Percentiles rank a stretch among this genome's conserved stretches.
Conservation (phyloP, 1,140 invertebrate species). For the Drosophila bipectinata region DNA sequence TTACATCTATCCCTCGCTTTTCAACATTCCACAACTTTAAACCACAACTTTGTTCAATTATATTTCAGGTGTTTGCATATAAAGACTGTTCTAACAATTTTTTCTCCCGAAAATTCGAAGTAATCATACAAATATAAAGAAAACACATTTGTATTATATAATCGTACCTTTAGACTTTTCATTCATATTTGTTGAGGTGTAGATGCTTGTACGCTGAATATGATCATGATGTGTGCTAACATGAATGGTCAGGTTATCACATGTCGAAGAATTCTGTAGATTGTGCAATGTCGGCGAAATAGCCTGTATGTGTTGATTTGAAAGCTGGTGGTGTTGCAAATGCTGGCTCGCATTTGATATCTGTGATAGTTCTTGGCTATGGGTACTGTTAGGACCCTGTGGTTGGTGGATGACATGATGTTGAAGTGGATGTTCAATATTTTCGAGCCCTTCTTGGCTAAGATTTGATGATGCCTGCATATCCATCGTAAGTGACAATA, state of each 20-base stretch:
- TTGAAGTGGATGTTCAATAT: constrained; percentile 63
- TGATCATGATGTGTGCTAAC: constrained; percentile 46
- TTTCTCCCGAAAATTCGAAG: not conserved
- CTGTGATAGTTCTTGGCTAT: constrained; percentile 19
- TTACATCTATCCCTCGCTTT: constrained; percentile 2
- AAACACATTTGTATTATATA: not conserved
- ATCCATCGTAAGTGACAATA: constrained; percentile 77
- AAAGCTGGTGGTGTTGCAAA: constrained; percentile 41
- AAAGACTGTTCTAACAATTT: not conserved
- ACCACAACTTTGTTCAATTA: constrained; percentile 33
- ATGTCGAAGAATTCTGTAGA: constrained; percentile 35
- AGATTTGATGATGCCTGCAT: constrained; percentile 73
- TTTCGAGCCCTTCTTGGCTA: constrained; percentile 60
- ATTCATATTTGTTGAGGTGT: constrained; percentile 50
- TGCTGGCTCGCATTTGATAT: constrained; percentile 32
- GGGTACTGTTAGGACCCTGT: constrained; percentile 31
- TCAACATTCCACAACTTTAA: constrained; percentile 3
- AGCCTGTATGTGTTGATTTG: constrained; percentile 44
- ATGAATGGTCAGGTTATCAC: constrained; percentile 32
- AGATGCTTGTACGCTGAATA: constrained; percentile 34
- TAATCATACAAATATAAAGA: no score
- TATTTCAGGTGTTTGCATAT: not conserved
- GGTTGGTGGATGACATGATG: constrained; percentile 47
- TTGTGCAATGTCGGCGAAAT: constrained; percentile 53
- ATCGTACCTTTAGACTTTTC: constrained; percentile 70